These are phyloP conservation scores for Tenodera sinensis DNA, from an alignment of 2,888 invertebrate genomes.

Conservation along the genomic window DNA sequence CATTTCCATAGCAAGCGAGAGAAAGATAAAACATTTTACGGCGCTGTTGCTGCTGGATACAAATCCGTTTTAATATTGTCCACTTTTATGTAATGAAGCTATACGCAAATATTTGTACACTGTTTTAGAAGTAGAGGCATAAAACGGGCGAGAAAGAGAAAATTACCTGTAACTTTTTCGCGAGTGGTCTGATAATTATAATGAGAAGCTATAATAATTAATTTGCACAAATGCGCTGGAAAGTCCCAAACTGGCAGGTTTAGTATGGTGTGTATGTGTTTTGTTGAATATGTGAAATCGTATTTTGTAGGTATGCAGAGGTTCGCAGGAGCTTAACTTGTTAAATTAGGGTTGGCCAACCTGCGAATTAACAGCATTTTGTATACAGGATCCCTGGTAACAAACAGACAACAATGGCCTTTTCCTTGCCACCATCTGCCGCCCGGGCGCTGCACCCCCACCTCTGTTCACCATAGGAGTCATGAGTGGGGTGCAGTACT, in stretches of 20 bases:
- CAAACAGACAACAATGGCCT: too few species aligned
- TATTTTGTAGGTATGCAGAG: not conserved
- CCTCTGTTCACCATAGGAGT: too few species aligned
- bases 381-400: too few species aligned
- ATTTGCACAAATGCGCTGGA: not conserved
- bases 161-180: not conserved
- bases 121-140: not conserved
- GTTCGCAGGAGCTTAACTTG: too few species aligned
- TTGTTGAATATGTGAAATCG: not conserved
- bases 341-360: too few species aligned
- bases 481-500: too few species aligned
- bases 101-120: not conserved
- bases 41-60: not conserved
- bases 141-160: not conserved
- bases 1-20: not conserved
- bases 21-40: not conserved
- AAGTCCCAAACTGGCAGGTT: not conserved
- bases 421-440: too few species aligned
- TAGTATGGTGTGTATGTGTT: not conserved
- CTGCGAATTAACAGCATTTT: too few species aligned
- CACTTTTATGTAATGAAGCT: not conserved
- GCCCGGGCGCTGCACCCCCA: too few species aligned
- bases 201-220: not conserved
- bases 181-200: not conserved
- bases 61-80: not conserved